These are phyloP conservation scores for Paracyclopina nana DNA, from an alignment of 1,140 invertebrate species.

Conservation along the genomic window DNA sequence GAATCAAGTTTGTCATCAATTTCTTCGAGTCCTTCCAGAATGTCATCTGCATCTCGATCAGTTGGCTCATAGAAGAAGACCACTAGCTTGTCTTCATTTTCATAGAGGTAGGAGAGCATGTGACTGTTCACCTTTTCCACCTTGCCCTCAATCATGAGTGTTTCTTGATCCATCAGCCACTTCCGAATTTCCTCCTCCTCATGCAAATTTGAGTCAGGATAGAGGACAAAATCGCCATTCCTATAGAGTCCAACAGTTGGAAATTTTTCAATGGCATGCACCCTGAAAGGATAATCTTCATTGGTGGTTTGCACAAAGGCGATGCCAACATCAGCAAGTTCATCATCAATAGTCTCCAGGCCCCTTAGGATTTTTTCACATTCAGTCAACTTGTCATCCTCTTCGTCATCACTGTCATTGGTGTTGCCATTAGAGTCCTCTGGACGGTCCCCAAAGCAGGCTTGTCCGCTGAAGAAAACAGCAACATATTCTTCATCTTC, in stretches of 20 bases:
- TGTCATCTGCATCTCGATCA: conserved; percentile 63
- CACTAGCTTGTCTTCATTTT: conserved; percentile 59
- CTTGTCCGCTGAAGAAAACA: conserved; percentile 53
- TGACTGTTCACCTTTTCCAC: conserved; percentile 80
- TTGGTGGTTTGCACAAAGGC: conserved; percentile 75
- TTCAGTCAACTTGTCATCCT: too few species aligned
- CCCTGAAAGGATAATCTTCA: conserved; percentile 38
- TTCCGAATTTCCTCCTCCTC: conserved; percentile 70
- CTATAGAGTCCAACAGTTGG: conserved; percentile 72
- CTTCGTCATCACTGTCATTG: too few species aligned
- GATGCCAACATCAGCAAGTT: conserved; percentile 38
- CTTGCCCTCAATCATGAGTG: conserved; percentile 67
- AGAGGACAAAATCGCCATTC: conserved; percentile 47
- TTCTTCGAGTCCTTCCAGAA: conserved; percentile 66
- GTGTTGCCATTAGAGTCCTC: too few species aligned
- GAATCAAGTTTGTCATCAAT: conserved; percentile 84
- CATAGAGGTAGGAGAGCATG: conserved; percentile 72
- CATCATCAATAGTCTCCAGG: conserved; percentile 28
- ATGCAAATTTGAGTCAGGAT: conserved; percentile 46
- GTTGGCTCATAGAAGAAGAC: conserved; percentile 86
- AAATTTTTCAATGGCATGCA: conserved; percentile 60
- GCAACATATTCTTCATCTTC: conserved; percentile 81
- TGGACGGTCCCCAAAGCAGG: conserved; percentile 23
- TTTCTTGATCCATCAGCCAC: conserved; percentile 78
- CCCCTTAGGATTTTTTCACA: conserved; percentile 25